Evolutionary conservation across 2,113 vertebrate genomes (phyloP).

Genomic region (Oceanodroma tethys): DNA sequence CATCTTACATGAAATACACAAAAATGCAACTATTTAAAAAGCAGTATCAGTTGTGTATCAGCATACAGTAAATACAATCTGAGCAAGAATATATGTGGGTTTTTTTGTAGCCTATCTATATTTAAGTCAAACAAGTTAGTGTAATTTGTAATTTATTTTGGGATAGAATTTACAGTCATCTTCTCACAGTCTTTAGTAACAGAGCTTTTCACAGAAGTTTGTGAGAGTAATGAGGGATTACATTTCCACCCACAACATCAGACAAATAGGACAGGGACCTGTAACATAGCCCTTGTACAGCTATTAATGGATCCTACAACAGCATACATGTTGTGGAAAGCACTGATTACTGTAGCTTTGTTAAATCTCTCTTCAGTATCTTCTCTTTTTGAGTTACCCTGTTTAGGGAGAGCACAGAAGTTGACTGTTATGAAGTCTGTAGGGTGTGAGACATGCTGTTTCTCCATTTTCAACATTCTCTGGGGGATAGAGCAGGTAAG

Average conservation of each 20-base stretch:
- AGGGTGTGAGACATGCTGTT: background rate
- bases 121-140: background rate
- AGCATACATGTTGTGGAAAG: background rate
- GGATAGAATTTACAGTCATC: background rate
- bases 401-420: background rate
- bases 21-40: background rate
- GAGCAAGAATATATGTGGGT: background rate
- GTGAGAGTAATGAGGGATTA: background rate
- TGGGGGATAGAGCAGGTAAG: background rate
- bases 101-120: background rate
- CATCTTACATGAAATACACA: background rate
- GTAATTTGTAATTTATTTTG: background rate
- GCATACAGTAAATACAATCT: background rate
- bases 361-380: background rate
- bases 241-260: background rate
- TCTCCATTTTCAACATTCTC: background rate
- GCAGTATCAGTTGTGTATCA: background rate
- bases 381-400: background rate
- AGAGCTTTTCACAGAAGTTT: background rate
- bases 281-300: background rate
- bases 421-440: background rate
- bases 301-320: background rate
- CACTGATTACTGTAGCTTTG: background rate
- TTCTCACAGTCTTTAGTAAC: background rate
- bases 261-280: background rate